Evolutionary conservation across 2,888 invertebrate genomes (phyloP), one percentile per base, ranked within the genome.

Genomic region (Mesorhabditis belari): DNA sequence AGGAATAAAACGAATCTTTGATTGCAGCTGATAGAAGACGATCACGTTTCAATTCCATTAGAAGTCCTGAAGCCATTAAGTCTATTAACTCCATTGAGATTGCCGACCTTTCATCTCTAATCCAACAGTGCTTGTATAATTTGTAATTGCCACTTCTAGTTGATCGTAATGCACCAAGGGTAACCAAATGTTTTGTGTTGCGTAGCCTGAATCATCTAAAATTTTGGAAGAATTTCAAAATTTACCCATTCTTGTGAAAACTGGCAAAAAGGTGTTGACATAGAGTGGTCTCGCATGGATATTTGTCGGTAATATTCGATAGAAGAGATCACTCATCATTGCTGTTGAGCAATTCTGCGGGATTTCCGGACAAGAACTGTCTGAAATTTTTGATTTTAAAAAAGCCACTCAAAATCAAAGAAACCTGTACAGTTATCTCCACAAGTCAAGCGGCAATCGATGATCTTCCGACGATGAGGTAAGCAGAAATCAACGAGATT

Each of bases 291-390:
- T 23, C 4, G 63, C 55, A 4, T 59, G 61, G 28, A 73, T 54
- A 52, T 73, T 66, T 44, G 63, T 62, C 5, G 79, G 79, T n/a
- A 79, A 66, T 9, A 79, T 67, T n/a, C 79, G 76, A 56, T 79
- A 79, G 68, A 79, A 78, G 2, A 79, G 63, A 62, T 79, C 79
- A 58, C 74, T 71, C 66, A 78, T 73, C 70, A 77, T 78, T 35
- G 71, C 69, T 4, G 72, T 69, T 0, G 74, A 63, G 58, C 77
- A 77, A 23, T 74, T 71, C 5, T 60, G 51, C 1, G 77, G 75
- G 9, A 73, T 26, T n/a, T 56, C 66, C 58, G 57, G 24, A 56
- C 51, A 50, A 23, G 51, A 35, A 35, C 0, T 35, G 2, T 51
- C 60, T 60, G 29, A 1, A 58, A 35, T 35, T 2, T n/a, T 35